These are phyloP conservation scores for Andrena camellia DNA, from an alignment of 2,888 invertebrate genomes.

Conservation along the genomic window DNA sequence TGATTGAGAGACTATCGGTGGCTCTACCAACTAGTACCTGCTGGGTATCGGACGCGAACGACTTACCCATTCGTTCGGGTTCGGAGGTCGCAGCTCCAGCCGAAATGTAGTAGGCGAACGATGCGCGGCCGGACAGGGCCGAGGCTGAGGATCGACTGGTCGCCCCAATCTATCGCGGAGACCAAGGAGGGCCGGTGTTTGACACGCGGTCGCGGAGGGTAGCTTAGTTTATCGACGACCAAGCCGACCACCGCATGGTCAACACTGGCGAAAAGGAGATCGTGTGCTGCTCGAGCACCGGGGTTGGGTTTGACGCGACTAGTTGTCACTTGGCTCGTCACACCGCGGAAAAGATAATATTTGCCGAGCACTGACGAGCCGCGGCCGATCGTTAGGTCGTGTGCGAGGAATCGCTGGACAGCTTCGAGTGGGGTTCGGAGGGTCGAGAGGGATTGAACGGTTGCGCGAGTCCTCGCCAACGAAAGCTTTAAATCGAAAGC, in stretches of 20 bases:
- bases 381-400: slow-evolving; percentile 48
- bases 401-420: slow-evolving; percentile 32
- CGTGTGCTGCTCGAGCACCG: slow-evolving; percentile 4
- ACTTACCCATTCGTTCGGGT: slow-evolving; percentile 33
- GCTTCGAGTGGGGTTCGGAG: slow-evolving; percentile 5
- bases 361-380: slow-evolving; percentile 66
- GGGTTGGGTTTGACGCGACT: slow-evolving; percentile 27
- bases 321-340: slow-evolving; percentile 66
- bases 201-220: slow-evolving; percentile 27
- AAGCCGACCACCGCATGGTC: not conserved
- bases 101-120: not conserved
- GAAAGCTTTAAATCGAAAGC: slow-evolving; percentile 56
- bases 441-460: not conserved
- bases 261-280: slow-evolving; percentile 1
- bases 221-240: slow-evolving; percentile 35
- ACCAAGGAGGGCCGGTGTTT: slow-evolving; percentile 20
- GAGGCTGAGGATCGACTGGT: slow-evolving; percentile 18
- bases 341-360: slow-evolving; percentile 72
- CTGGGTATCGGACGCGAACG: not conserved
- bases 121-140: slow-evolving; percentile 2
- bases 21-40: no score
- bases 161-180: not conserved
- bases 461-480: slow-evolving; percentile 22
- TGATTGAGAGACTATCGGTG: no score
- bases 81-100: not conserved